Evolutionary conservation across 2,888 invertebrate species (phyloP), one percentile per base, ranked within the genome.

Genomic region (Steromphala cineraria): DNA sequence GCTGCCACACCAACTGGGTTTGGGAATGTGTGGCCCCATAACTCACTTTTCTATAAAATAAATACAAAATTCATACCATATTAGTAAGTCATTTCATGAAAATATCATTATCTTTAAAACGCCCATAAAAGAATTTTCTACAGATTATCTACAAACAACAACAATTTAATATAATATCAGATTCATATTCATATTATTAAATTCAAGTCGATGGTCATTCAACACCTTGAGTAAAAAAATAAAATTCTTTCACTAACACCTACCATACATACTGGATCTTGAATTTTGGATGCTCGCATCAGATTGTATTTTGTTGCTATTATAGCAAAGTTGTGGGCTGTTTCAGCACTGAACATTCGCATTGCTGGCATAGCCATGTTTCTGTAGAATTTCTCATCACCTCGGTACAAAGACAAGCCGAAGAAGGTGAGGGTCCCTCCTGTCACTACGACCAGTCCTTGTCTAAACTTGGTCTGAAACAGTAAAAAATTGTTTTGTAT

Each of bases 1-100:
- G 99, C 99, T 36, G 99, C 99, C 90, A 99, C 96, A n/a, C 99
- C 99, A 88, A 99, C 94, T 0, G 99, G 99, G 94, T 98, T 99
- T 79, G 95, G 94, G 83, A 99, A 95, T 17, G 95, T 93, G 83
- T 95, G 81, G n/a, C 95, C 95, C 92, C 97, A 96, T 74, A 98
- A 94, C 79, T 94, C 95, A 0, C 96, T 96, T 92, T 95, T 95
- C 97, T 97, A 46, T 46, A 46, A 10, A 46, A 46, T 13, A 46
- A 13, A 46, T 46, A 36, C 36, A 5, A 36, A 36, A 5, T 36
- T 36, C 3, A 8, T 36, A 5, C 3, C 36, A 36, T 5, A 36
- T 8, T n/a, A n/a, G n/a, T n/a, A n/a, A n/a, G n/a, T n/a, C n/a
- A n/a, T n/a, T n/a, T n/a, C n/a, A n/a, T n/a, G n/a, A n/a, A n/a